Conservation (phyloP, 2,113 vertebrate genomes). For the Rallus limicola region DNA sequence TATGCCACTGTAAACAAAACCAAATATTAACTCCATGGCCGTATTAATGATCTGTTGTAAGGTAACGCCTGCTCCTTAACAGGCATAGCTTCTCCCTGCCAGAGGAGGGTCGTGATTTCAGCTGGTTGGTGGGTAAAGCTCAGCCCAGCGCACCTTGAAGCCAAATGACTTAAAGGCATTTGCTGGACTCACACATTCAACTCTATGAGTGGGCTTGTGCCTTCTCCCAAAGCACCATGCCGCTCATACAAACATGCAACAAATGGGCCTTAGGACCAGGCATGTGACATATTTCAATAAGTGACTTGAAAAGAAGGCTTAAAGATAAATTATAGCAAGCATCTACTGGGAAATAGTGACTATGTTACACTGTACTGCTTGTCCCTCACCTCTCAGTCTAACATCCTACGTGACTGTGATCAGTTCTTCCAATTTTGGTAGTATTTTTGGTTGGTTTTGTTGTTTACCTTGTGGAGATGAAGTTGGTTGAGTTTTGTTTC, state of each 20-base stretch:
- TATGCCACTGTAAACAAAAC: not conserved
- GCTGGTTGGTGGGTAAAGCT: not conserved
- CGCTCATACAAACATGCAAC: not conserved
- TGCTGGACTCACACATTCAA: not conserved
- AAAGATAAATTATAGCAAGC: not conserved
- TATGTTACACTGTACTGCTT: not conserved
- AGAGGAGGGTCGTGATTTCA: not conserved
- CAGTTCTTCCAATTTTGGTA: conserved; percentile 4
- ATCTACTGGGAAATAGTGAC: not conserved
- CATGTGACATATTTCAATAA: conserved; percentile 11
- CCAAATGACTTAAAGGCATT: not conserved
- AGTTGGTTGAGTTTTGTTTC: not conserved
- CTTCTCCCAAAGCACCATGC: not conserved
- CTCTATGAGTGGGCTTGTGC: not conserved
- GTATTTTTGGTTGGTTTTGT: not conserved
- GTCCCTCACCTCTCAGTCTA: not conserved
- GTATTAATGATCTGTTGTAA: not conserved
- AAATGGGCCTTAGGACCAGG: not conserved
- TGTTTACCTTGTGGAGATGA: not conserved
- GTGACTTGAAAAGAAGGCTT: conserved; percentile 13
- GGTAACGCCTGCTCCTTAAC: not conserved
- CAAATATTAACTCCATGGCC: not conserved
- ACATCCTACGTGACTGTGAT: not conserved
- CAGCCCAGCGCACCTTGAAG: not conserved
- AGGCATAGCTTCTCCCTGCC: not conserved